Conservation (phyloP, 1,140 invertebrate species). For the Psilanteris sp. region DNA sequence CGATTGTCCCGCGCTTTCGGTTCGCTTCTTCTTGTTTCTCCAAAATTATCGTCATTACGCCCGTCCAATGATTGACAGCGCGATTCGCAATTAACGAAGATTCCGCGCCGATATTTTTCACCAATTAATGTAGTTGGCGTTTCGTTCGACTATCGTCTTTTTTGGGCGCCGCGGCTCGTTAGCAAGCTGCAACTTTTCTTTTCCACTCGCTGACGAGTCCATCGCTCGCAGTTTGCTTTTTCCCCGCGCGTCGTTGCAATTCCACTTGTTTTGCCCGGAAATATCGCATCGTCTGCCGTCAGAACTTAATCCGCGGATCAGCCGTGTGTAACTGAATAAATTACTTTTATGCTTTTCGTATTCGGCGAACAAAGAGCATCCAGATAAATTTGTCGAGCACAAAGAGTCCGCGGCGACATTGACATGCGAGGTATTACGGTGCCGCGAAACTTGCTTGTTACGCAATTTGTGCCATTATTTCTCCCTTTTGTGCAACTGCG, state of each 20-base stretch:
- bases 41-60: not conserved
- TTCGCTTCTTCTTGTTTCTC: slow-evolving; percentile 2
- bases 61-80: not conserved
- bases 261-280: slow-evolving; percentile 42
- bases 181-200: slow-evolving; percentile 24
- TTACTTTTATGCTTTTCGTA: slow-evolving; percentile 30
- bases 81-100: slow-evolving; percentile 19
- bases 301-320: slow-evolving; percentile 36
- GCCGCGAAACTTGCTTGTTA: slow-evolving; percentile 18
- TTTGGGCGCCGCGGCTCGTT: slow-evolving; percentile 27
- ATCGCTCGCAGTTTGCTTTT: slow-evolving; percentile 10
- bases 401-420: slow-evolving; percentile 23
- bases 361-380: slow-evolving; percentile 25
- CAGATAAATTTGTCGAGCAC: slow-evolving; percentile 39
- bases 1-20: not conserved
- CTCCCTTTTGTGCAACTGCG: slow-evolving; percentile 7
- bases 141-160: not conserved
- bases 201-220: slow-evolving; percentile 20
- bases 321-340: slow-evolving; percentile 36
- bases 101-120: slow-evolving; percentile 5
- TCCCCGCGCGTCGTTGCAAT: slow-evolving; percentile 9
- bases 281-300: slow-evolving; percentile 25
- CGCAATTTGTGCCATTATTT: slow-evolving; percentile 29
- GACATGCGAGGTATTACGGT: slow-evolving; percentile 34
- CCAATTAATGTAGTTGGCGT: slow-evolving; percentile 24